These are phyloP conservation scores for Cydia splendana DNA, from an alignment of 1,140 invertebrate species.

Conservation along the genomic window DNA sequence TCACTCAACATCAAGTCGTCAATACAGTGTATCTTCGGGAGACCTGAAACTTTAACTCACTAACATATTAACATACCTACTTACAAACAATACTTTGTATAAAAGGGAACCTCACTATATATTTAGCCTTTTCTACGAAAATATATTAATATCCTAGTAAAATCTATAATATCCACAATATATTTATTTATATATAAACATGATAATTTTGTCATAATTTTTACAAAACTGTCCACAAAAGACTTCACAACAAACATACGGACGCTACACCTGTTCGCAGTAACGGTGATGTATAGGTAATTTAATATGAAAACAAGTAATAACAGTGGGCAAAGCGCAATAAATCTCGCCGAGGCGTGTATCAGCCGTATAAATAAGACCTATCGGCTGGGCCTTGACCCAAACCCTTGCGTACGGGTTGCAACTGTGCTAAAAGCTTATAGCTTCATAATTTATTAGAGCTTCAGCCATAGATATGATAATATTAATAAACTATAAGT, in stretches of 20 bases:
- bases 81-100: too few relatives aligned
- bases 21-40: too few relatives aligned
- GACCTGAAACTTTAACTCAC: too few relatives aligned
- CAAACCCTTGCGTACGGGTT: constrained; percentile 33
- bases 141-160: too few relatives aligned
- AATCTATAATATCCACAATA: too few relatives aligned
- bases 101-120: too few relatives aligned
- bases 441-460: constrained; percentile 15
- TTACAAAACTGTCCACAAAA: too few relatives aligned
- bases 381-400: constrained; percentile 53
- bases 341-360: constrained; percentile 54
- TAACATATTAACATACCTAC: too few relatives aligned
- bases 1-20: too few relatives aligned
- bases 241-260: background rate
- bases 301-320: constrained; percentile 47
- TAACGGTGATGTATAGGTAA: constrained; percentile 28
- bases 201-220: too few relatives aligned
- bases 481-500: background rate
- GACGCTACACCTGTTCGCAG: constrained; percentile 23
- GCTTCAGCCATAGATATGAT: background rate
- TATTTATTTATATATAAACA: too few relatives aligned
- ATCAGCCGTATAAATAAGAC: constrained; percentile 37
- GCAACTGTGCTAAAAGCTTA: constrained; percentile 18
- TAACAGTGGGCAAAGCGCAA: constrained; percentile 44
- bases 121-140: too few relatives aligned